Base-by-base conservation (phyloP, 2,113 vertebrate genomes). In the Oncorhynchus mykiss region DNA sequence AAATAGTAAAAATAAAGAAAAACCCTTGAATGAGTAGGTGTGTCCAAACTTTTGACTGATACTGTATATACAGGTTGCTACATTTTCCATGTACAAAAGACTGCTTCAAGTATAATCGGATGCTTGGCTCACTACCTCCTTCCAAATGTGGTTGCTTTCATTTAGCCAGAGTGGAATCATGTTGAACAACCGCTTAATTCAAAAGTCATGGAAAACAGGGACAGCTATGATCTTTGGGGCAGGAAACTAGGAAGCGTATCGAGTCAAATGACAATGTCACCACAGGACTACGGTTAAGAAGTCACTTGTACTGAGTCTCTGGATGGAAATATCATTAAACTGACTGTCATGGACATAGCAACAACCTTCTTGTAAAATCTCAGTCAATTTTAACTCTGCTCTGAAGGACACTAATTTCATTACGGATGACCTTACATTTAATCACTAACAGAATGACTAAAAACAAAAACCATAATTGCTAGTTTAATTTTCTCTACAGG, bases 401-500 rank as follows among this genome's bases (percentile, higher is more conserved):
- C 51, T 57, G 51, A 57, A 13, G 39, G 39, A 39, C 39, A 45
- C 39, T 11, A 20, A 57, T 57, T 18, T 57, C 2, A 57, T 18
- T 57, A 57, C 14, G 20, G 54, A 57, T 12, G 39, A 45, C 39
- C 54, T 57, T 54, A 54, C 51, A 54, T 54, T 54, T 54, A 14
- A 54, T 54, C 16, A 18, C 16, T 18, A 54, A 14, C 51, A 14
- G 51, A 54, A 54, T 18, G 16, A 14, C 51, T 54, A 54, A 18
- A 54, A 67, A 39, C 72, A 57, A 49, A 64, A 34, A 64, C 4
- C 31, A 20, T 25, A 12, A n/a, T 24, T 24, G 72, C 20, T 14
- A 5, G 54, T 67, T 67, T 5, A 16, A 5, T 67, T 84, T 86
- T 71, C n/a, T 83, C 45, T 73, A 65, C 78, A 94, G 93, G 93